Conservation (phyloP, 2,888 invertebrate genomes). For the Parthenolecanium corni region DNA sequence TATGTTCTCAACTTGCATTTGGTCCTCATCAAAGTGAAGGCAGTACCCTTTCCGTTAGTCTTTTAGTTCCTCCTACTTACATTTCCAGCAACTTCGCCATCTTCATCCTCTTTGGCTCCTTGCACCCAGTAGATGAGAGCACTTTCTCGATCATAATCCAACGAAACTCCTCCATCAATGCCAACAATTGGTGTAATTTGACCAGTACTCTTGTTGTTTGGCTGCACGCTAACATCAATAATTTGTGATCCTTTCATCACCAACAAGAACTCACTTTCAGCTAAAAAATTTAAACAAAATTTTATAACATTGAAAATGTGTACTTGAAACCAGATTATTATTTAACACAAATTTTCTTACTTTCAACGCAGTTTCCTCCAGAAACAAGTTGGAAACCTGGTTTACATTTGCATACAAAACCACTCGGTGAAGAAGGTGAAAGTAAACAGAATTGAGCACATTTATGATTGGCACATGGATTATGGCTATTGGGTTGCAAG, state of each 20-base stretch:
- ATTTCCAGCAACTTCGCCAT: constrained; percentile 48
- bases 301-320: background rate
- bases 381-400: constrained; percentile 57
- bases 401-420: constrained; percentile 82
- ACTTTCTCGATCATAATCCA: constrained; percentile 83
- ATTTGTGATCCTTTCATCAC: constrained; percentile 81
- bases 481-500: constrained; percentile 63
- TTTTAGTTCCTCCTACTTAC: too few relatives aligned
- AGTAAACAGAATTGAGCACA: constrained; percentile 89
- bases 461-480: constrained; percentile 60
- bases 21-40: too few relatives aligned
- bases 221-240: constrained; percentile 65
- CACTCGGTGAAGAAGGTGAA: constrained; percentile 56
- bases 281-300: constrained; percentile 38
- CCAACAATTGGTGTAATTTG: constrained; percentile 79
- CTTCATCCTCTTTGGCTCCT: constrained; percentile 54
- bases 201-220: constrained; percentile 63
- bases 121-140: constrained; percentile 81
- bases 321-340: too few relatives aligned
- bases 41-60: too few relatives aligned
- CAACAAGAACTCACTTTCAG: constrained; percentile 80
- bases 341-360: too few relatives aligned
- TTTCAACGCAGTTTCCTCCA: constrained; percentile 22
- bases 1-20: too few relatives aligned
- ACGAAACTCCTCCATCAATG: constrained; percentile 70